Evolutionary conservation across 2,113 vertebrate species (phyloP), one percentile per base, ranked within the genome.

Genomic region (Ctenomys sociabilis): DNA sequence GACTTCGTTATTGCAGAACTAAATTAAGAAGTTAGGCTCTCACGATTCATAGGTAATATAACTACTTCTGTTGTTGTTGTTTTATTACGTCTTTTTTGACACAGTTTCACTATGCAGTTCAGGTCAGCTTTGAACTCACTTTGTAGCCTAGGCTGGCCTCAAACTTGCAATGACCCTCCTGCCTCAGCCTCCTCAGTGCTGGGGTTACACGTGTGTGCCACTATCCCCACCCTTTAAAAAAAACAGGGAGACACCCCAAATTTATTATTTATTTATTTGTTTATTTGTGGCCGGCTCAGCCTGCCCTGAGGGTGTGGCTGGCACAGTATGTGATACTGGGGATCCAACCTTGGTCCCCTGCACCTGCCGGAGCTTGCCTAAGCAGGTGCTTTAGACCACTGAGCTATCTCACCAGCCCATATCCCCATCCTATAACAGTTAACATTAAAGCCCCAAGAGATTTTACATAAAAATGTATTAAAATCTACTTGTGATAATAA

Each of bases 11-110:
- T 52, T 57, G 73, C 17, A n/a, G 49, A 66, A 49, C 21, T 61
- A 89, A 93, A 95, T 78, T 14, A 93, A 90, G 85, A 84, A 54
- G 86, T 57, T 73, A 32, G 89, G 16, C 26, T n/a, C 12, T 61
- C 68, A 35, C 26, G 84, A 12, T 45, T 94, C 35, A 12, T 35
- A 90, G 82, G 22, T 80, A 40, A 64, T n/a, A 21, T n/a, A 19
- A 70, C 35, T 37, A 7, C 16, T 37, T 70, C 11, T 66, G 63
- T 66, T 70, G 7, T 8, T 70, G 68, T 70, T 37, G 35, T 68
- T 68, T 68, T 35, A 10, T 26, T 63, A n/a, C 19, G 66, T 70
- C 35, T 70, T 70, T 70, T 70, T 70, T n/a, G 35, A 70, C 16
- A n/a, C 35, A 70, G 66, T 21, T 70, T 21, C 68, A n/a, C 68